phyloP scores from a whole-genome alignment of 2,113 vertebrate species.

The Nematolebias whitei region DNA sequence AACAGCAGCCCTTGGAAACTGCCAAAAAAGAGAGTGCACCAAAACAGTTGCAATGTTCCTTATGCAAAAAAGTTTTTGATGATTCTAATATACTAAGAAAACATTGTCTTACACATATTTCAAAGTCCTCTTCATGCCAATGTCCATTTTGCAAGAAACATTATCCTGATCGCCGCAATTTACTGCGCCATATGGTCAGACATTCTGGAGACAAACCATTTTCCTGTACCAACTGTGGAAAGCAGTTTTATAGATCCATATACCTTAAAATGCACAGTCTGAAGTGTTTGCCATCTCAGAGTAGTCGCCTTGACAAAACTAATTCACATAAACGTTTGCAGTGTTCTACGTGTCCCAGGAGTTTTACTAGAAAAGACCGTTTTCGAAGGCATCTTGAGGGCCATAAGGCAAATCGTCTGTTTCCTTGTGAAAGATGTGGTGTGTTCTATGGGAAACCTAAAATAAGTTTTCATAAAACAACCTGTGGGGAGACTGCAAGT shows the following conservation, averaged over 20 bases:
- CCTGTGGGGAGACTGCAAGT: constrained; percentile 13
- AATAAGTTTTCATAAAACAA: constrained; percentile 53
- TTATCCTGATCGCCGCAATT: constrained; percentile 52
- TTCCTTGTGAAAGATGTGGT: constrained; percentile 68
- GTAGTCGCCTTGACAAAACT: not conserved
- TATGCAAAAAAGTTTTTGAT: constrained; percentile 72
- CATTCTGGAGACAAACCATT: constrained; percentile 76
- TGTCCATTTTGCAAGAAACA: constrained; percentile 77
- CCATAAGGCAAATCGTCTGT: constrained; percentile 67
- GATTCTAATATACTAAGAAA: constrained; percentile 59
- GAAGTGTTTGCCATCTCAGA: constrained; percentile 46
- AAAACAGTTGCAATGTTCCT: constrained; percentile 55
- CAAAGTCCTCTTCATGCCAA: constrained; percentile 48
- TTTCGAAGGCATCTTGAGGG: constrained; percentile 60
- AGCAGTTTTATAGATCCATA: constrained; percentile 61
- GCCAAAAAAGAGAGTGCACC: constrained; percentile 21
- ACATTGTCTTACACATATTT: constrained; percentile 73
- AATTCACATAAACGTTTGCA: constrained; percentile 1
- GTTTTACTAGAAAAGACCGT: constrained; percentile 52
- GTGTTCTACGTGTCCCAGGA: constrained; percentile 71
- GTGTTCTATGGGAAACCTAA: constrained; percentile 68
- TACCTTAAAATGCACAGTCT: constrained; percentile 58
- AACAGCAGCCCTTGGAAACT: constrained; percentile 17
- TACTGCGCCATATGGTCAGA: constrained; percentile 73
- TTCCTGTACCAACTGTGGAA: constrained; percentile 72